Percentiles rank a stretch among this genome's conserved stretches.
phyloP scores from a whole-genome alignment of 1,140 invertebrate species.

The Hylyphantes graminicola region DNA sequence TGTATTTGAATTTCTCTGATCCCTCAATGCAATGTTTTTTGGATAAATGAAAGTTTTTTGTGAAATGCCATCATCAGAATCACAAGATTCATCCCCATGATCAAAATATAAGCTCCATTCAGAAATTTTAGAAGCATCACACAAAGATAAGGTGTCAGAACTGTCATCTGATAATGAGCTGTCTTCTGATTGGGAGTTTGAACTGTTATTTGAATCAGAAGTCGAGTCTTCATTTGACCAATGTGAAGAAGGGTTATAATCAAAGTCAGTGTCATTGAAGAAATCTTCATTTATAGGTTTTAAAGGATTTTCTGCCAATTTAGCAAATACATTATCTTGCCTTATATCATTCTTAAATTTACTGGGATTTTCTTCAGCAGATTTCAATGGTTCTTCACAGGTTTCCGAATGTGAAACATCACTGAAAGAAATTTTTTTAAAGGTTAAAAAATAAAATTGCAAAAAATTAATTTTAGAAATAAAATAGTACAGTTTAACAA shows the following conservation, averaged over 20 bases:
- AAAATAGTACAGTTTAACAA: no score
- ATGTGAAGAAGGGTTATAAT: neutral
- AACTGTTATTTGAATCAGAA: neutral
- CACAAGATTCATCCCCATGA: neutral
- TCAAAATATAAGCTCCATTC: neutral
- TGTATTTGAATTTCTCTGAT: neutral
- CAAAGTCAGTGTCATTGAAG: no score
- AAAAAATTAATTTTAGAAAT: no score
- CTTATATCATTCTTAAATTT: neutral
- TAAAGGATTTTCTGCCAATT: conserved; percentile 10
- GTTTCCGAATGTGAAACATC: neutral
- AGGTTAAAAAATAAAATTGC: no score
- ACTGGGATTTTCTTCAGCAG: neutral
- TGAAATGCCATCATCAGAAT: neutral
- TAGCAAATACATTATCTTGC: neutral
- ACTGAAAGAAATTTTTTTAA: neutral
- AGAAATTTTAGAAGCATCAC: neutral
- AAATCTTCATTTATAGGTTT: neutral
- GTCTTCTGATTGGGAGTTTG: neutral
- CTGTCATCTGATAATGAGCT: neutral
- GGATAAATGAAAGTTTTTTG: neutral
- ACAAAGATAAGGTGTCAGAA: neutral
- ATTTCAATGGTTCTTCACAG: neutral
- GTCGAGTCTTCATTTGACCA: neutral
- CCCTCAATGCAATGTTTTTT: neutral